Conservation (phyloP, 1,140 invertebrate genomes). For the Tetraneura akinire region DNA sequence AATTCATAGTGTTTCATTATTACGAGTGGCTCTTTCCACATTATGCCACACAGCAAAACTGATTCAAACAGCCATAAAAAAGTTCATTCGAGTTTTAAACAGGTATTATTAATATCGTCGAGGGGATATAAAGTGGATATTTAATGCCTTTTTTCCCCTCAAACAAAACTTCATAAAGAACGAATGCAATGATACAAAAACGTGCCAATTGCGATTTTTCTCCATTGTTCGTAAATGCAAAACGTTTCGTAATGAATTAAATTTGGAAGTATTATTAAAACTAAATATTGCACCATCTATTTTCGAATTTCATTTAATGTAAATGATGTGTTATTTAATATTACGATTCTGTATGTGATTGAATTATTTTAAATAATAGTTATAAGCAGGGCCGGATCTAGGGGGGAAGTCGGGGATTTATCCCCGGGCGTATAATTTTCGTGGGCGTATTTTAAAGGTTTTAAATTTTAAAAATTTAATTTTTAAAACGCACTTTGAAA, state of each 20-base stretch:
- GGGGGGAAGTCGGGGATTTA: too few relatives aligned
- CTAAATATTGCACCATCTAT: neutral
- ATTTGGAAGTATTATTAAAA: neutral
- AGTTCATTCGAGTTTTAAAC: conserved; percentile 43
- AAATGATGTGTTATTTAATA: too few relatives aligned
- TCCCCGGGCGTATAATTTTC: too few relatives aligned
- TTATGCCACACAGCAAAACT: conserved; percentile 44
- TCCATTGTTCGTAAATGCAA: neutral
- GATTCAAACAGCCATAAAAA: conserved; percentile 46
- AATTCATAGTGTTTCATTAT: conserved; percentile 32
- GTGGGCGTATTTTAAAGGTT: too few relatives aligned
- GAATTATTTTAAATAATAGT: too few relatives aligned
- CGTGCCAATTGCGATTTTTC: conserved; percentile 39
- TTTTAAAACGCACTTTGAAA: too few relatives aligned
- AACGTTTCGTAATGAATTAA: conserved; percentile 7
- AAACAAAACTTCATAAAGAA: conserved; percentile 42
- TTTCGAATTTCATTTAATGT: too few relatives aligned
- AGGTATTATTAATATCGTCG: conserved; percentile 34
- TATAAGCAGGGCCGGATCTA: too few relatives aligned
- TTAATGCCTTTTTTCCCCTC: conserved; percentile 30
- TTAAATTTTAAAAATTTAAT: too few relatives aligned
- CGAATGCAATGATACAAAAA: conserved; percentile 40
- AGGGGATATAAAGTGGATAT: conserved; percentile 42
- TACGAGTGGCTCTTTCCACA: conserved; percentile 37
- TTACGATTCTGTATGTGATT: too few relatives aligned